Evolutionary conservation across 1,140 invertebrate species (phyloP).

Genomic region (Drosophila subpulchrella): DNA sequence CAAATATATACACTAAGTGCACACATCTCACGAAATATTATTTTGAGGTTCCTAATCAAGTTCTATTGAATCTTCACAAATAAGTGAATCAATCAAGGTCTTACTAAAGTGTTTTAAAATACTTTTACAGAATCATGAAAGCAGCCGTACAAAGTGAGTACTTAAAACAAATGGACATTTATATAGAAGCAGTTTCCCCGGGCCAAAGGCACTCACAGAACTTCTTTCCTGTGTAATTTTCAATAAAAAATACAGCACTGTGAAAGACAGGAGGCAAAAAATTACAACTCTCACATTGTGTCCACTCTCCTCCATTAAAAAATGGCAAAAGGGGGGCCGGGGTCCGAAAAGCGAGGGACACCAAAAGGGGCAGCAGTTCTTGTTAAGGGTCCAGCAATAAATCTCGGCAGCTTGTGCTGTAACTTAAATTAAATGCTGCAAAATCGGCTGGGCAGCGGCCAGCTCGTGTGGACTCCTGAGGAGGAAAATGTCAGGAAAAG

Average conservation of each 20-base stretch:
- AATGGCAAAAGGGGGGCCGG: slow-evolving; percentile 10
- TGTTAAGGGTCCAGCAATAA: slow-evolving; percentile 83
- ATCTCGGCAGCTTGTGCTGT: slow-evolving; percentile 76
- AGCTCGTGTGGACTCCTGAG: slow-evolving; percentile 25
- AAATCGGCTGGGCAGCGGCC: slow-evolving; percentile 69
- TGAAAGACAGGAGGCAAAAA: slow-evolving; percentile 27
- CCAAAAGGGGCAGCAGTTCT: slow-evolving; percentile 46
- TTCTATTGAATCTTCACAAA: too few species aligned
- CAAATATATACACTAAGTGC: too few species aligned
- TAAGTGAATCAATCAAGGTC: too few species aligned
- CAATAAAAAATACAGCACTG: slow-evolving; percentile 48
- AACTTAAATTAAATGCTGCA: slow-evolving; percentile 83
- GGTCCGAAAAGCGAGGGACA: slow-evolving; percentile 23
- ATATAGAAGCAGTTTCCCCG: background rate
- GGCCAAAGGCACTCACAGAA: slow-evolving; percentile 15
- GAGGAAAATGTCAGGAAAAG: slow-evolving; percentile 27
- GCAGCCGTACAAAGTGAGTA: background rate
- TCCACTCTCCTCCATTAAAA: slow-evolving; percentile 23
- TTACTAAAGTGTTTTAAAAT: too few species aligned
- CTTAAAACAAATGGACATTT: background rate
- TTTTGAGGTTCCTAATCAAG: too few species aligned
- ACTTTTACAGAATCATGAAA: too few species aligned
- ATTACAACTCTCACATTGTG: slow-evolving; percentile 44
- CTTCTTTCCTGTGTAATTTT: slow-evolving; percentile 39
- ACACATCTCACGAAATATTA: too few species aligned